Evolutionary conservation across 1,140 invertebrate genomes (phyloP).

Genomic region (Lepidotrigona ventralis): DNA sequence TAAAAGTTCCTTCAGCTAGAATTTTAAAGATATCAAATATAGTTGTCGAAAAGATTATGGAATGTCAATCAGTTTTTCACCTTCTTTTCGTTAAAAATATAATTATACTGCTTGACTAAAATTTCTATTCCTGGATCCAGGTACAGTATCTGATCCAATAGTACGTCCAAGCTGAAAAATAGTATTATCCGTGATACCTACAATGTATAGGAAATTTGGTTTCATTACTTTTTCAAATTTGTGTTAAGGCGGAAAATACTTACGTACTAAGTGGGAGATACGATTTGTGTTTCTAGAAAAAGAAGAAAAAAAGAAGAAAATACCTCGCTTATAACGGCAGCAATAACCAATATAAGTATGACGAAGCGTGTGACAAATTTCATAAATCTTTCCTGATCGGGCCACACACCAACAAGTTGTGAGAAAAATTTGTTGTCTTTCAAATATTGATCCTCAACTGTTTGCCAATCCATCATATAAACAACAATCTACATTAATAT

Average conservation of each 20-base stretch:
- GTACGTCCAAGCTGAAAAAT: not conserved
- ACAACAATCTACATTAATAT: too few species aligned
- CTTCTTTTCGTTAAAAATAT: too few species aligned
- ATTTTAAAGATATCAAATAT: not conserved
- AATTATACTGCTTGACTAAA: too few species aligned
- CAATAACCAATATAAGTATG: fast-evolving
- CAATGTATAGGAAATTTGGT: not conserved
- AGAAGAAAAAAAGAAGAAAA: too few species aligned
- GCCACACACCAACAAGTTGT: not conserved
- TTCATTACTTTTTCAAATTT: not conserved
- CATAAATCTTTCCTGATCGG: not conserved
- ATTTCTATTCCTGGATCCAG: too few species aligned
- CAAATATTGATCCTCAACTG: not conserved
- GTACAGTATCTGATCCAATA: too few species aligned
- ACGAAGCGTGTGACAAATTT: not conserved
- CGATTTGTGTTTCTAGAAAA: too few species aligned
- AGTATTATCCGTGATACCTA: not conserved
- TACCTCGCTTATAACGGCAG: not conserved
- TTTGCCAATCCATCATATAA: not conserved
- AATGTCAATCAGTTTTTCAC: too few species aligned
- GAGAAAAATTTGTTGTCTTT: not conserved
- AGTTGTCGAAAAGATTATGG: too few species aligned
- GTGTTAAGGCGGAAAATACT: not conserved
- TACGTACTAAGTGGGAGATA: too few species aligned
- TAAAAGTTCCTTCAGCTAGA: not conserved